These are phyloP conservation scores for Bubo blakistoni DNA, from an alignment of 2,113 vertebrate species.

Conservation along the genomic window DNA sequence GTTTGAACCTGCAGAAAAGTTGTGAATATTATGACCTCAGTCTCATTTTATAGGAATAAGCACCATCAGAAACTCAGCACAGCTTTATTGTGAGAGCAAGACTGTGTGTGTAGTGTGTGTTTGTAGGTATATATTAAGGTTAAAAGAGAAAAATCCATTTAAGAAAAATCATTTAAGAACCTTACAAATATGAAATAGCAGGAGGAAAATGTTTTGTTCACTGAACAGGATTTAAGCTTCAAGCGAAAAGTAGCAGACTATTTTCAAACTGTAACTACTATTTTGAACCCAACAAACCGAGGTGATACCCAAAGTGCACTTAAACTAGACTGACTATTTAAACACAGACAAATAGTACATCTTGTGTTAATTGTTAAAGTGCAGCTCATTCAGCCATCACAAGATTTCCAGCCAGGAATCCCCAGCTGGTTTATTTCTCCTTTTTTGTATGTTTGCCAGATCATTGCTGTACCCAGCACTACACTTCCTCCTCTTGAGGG, in stretches of 20 bases:
- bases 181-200: background rate
- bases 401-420: conserved; percentile 29
- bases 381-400: background rate
- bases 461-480: background rate
- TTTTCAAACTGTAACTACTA: background rate
- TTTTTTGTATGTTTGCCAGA: conserved; percentile 7
- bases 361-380: background rate
- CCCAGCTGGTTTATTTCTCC: conserved; percentile 19
- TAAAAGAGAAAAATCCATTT: background rate
- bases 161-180: background rate
- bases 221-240: background rate
- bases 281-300: background rate
- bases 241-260: background rate
- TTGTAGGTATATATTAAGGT: background rate
- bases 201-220: background rate
- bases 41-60: background rate
- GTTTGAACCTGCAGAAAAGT: background rate
- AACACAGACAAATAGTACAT: background rate
- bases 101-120: rapidly evolving
- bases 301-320: background rate
- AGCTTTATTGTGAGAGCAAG: background rate
- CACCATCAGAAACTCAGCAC: background rate
- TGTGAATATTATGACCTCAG: background rate
- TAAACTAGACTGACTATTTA: background rate
- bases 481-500: background rate